Base-by-base conservation (phyloP, 2,113 vertebrate species). In the Chionodraco myersi region DNA sequence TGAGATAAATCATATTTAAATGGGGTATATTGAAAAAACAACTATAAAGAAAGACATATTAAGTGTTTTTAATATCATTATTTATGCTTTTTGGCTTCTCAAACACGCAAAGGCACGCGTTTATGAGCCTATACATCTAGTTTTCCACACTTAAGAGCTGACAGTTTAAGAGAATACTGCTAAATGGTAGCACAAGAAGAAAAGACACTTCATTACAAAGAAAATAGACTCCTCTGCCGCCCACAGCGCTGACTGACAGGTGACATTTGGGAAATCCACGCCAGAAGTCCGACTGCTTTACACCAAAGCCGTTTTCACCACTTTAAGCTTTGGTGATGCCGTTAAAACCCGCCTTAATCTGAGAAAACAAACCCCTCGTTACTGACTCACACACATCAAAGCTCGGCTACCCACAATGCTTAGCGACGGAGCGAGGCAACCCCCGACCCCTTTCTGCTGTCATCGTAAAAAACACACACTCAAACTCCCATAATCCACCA, bases 311-410 rank as follows among this genome's bases (percentile, higher is more conserved):
- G 36, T 57, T 72, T 73, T 75, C 62, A 70, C 51, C 47, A 72
- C 72, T 63, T 80, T 72, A 84, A 90, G 15, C 66, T 72, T 23
- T n/a, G 1, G 30, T 56, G 67, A 89, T 45, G 2, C 85, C 45
- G 6, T 57, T 41, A 51, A 79, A 83, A 75, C 60, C 83, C 2
- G 5, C 4, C 61, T 73, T 88, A 85, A 89, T 86, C 87, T 80
- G 85, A 6, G 47, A 83, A 85, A 88, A 76, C 78, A 86, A 89
- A 68, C 56, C 60, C 47, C 79, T 74, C 81, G 12, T 79, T 80
- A 76, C 68, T 48, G 62, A 5, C 59, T 26, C 61, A 5, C 36
- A 7, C 74, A 84, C 84, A 80, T 92, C 89, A 91, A 91, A 82
- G 87, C 30, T 6, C 44, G 1, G 3, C 21, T 21, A 47, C 77